These are phyloP conservation scores for Chaenocephalus aceratus DNA, from an alignment of 2,113 vertebrate genomes.

Conservation along the genomic window DNA sequence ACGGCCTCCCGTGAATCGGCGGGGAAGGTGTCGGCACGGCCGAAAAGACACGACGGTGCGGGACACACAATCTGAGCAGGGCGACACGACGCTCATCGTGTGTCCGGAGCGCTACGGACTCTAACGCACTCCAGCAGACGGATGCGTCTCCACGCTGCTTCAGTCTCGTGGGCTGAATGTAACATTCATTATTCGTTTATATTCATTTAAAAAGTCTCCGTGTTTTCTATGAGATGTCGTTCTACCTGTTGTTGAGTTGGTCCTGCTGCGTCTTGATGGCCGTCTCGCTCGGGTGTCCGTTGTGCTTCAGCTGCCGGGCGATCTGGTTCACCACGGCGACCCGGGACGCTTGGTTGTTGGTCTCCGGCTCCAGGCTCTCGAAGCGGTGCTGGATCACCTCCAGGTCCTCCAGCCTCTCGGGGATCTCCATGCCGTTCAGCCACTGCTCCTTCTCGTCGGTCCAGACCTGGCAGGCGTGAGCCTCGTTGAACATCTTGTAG, in stretches of 20 bases:
- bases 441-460: slow-evolving; percentile 97
- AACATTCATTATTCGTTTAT: too few relatives aligned
- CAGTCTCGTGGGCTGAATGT: too few relatives aligned
- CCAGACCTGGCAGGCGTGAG: slow-evolving; percentile 95
- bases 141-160: too few relatives aligned
- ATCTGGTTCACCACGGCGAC: slow-evolving; percentile 98
- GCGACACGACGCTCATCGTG: too few relatives aligned
- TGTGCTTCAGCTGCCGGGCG: slow-evolving; percentile 94
- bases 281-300: slow-evolving; percentile 91
- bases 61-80: too few relatives aligned
- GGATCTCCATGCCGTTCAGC: slow-evolving; percentile 96
- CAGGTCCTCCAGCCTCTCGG: slow-evolving; percentile 95
- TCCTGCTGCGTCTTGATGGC: slow-evolving; percentile 96
- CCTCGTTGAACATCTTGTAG: slow-evolving; percentile 97
- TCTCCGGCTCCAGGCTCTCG: slow-evolving; percentile 97
- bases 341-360: slow-evolving; percentile 96
- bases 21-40: too few relatives aligned
- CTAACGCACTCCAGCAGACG: too few relatives aligned
- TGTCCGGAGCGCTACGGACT: too few relatives aligned
- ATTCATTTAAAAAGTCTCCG: too few relatives aligned
- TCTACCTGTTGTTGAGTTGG: slow-evolving; percentile 94
- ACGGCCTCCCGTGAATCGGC: too few relatives aligned
- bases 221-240: too few relatives aligned
- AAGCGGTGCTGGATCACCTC: slow-evolving; percentile 98
- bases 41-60: too few relatives aligned